Evolutionary conservation across 1,140 invertebrate genomes (phyloP), one percentile per base, ranked within the genome.

Genomic region (Antheraea mylitta): DNA sequence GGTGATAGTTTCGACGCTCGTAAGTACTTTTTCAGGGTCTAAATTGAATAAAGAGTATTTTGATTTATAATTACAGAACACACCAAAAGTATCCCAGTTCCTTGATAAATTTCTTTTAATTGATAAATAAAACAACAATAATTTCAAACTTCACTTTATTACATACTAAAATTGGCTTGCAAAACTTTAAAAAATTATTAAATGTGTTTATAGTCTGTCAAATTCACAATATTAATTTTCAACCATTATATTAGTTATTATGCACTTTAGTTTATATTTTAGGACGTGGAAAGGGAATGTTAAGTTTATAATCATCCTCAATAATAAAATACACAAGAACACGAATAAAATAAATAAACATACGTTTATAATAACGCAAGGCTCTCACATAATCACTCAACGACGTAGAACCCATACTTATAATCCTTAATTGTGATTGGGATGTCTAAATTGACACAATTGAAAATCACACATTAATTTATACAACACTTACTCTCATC

Each of bases 121-220:
- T 53, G 0, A 53, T 53, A 53, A 53, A 6, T 16, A 53, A 53
- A 53, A 53, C 45, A 53, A 53, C 11, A 53, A 53, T 53, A 1
- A 53, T 53, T 53, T 53, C 16, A 53, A 53, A 53, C 45, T 53
- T 53, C 45, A 53, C 45, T 53, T 53, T 53, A 53, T 53, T 53
- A 53, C 45, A 13, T 53, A 53, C 5, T 53, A 53, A 16, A 53
- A 53, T 53, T 53, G 45, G 45, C 45, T 53, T 53, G 45, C 45
- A 53, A 53, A 53, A 53, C 45, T 13, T 53, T 53, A 53, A 53
- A 53, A 53, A 53, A 53, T n/a, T 16, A 13, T n/a, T n/a, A 6
- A 53, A 6, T 13, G 45, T 53, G 16, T 53, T 53, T 53, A 53
- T n/a, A 13, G 45, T 53, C 16, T 53, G 45, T 53, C 45, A 53